Percentiles rank a stretch among this genome's conserved stretches.
Conservation (phyloP, 2,113 vertebrate species). For the Ovis canadensis region DNA sequence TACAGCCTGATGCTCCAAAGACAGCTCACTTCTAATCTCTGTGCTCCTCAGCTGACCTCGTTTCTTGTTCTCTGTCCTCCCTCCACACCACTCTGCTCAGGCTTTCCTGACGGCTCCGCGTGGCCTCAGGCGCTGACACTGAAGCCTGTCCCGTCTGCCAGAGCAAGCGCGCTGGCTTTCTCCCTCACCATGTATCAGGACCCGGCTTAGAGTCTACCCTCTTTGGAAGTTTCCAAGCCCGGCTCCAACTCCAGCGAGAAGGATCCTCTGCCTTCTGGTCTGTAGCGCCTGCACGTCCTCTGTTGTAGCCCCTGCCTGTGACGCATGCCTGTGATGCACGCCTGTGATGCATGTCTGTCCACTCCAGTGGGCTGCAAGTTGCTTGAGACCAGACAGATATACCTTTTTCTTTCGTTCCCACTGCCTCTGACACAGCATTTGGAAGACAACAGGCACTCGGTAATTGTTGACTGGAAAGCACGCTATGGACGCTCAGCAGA, state of each 20-base stretch:
- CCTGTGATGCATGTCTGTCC: not conserved
- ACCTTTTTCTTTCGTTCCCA: not conserved
- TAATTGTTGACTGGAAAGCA: not conserved
- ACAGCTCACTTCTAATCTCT: not conserved
- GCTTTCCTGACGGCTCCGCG: not conserved
- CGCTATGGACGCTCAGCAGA: not conserved
- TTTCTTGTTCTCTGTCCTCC: not conserved
- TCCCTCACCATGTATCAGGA: rapidly evolving
- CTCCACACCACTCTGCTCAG: not conserved
- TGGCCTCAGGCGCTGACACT: rapidly evolving
- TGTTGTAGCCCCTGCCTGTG: rapidly evolving
- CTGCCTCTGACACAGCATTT: not conserved
- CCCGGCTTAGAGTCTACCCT: not conserved
- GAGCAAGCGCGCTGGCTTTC: not conserved
- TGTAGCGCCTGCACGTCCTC: rapidly evolving
- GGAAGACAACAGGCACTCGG: not conserved
- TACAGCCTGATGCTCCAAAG: not conserved
- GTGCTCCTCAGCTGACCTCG: not conserved
- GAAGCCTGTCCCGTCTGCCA: not conserved
- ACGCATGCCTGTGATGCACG: not conserved
- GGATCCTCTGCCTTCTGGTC: not conserved
- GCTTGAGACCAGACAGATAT: not conserved
- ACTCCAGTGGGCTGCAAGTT: not conserved
- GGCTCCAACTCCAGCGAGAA: too few species aligned
- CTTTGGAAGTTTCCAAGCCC: not conserved